Conservation (phyloP, 2,888 invertebrate genomes). For the Junonia oenone region DNA sequence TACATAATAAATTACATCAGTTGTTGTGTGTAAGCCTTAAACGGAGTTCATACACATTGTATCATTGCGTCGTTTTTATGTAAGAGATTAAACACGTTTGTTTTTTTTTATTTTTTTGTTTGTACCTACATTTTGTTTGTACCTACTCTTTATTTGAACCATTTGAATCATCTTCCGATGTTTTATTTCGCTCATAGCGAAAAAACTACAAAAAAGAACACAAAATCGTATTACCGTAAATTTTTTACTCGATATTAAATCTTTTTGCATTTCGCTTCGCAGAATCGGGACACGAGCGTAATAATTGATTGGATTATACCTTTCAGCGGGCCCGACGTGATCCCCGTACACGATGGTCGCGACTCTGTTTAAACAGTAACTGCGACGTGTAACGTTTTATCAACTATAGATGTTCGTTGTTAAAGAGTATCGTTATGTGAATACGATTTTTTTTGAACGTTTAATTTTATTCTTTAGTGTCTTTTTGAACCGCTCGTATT, state of each 20-base stretch:
- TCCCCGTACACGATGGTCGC: no score
- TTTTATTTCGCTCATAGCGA: neutral
- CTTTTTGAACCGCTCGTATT: neutral
- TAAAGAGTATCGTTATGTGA: neutral
- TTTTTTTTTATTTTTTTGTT: no score
- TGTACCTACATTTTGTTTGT: no score
- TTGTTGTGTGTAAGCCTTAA: no score
- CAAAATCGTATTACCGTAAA: neutral
- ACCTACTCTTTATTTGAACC: no score
- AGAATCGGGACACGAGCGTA: no score
- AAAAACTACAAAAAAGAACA: neutral
- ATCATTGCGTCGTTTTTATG: no score
- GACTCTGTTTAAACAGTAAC: slow-evolving; percentile 41
- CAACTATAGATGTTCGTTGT: slow-evolving; percentile 3
- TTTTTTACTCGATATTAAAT: slow-evolving; percentile 41
- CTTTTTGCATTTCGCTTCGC: slow-evolving; percentile 51
- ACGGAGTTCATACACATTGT: no score
- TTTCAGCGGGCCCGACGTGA: no score
- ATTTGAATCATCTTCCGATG: neutral
- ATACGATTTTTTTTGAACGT: neutral
- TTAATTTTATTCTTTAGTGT: neutral
- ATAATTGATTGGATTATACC: no score
- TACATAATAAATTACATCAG: no score
- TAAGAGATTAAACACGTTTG: no score
- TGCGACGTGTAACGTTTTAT: neutral